These are phyloP conservation scores for Pristionchus entomophagus DNA, from an alignment of 2,888 invertebrate species.

Conservation along the genomic window DNA sequence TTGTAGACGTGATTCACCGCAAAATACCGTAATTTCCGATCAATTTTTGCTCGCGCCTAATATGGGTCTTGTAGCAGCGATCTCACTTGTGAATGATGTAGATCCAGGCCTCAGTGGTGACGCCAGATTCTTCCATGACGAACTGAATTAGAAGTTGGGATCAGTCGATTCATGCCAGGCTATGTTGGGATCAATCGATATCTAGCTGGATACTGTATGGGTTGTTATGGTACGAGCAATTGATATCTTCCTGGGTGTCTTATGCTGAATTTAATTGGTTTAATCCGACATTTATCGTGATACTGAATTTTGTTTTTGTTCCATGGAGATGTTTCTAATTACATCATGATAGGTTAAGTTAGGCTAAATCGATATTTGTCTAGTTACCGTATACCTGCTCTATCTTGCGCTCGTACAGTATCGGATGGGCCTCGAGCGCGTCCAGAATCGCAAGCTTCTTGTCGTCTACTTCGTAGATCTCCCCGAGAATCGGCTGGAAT, in stretches of 20 bases:
- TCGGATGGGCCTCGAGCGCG: conserved; percentile 70
- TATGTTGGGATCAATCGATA: not conserved
- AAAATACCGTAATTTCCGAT: too few species aligned
- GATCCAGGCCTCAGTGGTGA: conserved; percentile 26
- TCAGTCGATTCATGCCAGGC: too few species aligned
- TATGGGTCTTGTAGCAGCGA: not conserved
- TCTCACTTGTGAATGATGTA: conserved; percentile 47
- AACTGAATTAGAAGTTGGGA: not conserved
- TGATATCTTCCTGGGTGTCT: too few species aligned
- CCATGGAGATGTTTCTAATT: not conserved
- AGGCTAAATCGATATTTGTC: not conserved
- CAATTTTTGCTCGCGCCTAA: too few species aligned
- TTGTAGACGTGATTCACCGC: too few species aligned
- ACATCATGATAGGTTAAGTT: too few species aligned
- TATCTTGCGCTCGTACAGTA: conserved; percentile 59
- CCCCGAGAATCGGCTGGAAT: conserved; percentile 66
- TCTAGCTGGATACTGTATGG: not conserved
- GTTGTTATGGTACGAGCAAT: too few species aligned
- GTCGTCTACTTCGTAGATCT: conserved; percentile 67
- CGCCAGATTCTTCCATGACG: conserved; percentile 3
- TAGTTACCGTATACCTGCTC: conserved; percentile 52
- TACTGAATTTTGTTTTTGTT: not conserved
- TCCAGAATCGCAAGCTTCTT: conserved; percentile 64
- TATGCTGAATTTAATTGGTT: too few species aligned
- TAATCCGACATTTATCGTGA: not conserved